These are phyloP conservation scores for Calameuta idolon DNA, from an alignment of 2,888 invertebrate genomes.

Conservation along the genomic window DNA sequence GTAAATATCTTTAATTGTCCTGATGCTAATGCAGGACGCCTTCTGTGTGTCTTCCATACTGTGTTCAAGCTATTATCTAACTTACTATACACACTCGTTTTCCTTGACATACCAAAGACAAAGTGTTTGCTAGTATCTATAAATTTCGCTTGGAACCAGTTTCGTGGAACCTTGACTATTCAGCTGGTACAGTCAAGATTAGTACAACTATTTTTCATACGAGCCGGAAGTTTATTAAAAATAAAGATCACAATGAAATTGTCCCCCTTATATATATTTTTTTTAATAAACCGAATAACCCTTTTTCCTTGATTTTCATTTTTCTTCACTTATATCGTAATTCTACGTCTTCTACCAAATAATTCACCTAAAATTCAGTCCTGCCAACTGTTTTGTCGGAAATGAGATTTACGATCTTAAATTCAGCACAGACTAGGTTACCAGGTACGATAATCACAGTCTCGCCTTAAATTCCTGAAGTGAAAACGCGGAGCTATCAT, in stretches of 20 bases:
- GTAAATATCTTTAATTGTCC: not conserved
- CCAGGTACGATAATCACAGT: slow-evolving; percentile 1
- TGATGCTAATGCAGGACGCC: not conserved
- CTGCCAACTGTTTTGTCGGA: not conserved
- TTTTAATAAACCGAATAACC: not conserved
- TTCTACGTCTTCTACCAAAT: not conserved
- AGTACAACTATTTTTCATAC: no score
- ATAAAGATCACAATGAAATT: not conserved
- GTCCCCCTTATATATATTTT: not conserved
- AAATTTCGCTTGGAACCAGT: not conserved
- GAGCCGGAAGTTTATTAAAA: not conserved
- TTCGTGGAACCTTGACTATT: not conserved
- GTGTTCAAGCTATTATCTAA: not conserved
- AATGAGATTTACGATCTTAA: not conserved
- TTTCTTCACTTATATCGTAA: not conserved
- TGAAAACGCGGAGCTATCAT: slow-evolving; percentile 32
- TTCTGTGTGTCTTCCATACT: not conserved
- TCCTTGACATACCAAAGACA: slow-evolving; percentile 51
- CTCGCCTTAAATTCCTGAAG: slow-evolving; percentile 41
- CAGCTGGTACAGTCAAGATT: not conserved
- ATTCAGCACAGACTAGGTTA: not conserved
- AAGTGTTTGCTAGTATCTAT: not conserved
- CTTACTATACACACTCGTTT: slow-evolving; percentile 38
- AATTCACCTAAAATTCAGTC: not conserved
- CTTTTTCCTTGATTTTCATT: not conserved